Evolutionary conservation across 2,888 invertebrate species (phyloP).

Genomic region (Tenthredo scrophulariae): DNA sequence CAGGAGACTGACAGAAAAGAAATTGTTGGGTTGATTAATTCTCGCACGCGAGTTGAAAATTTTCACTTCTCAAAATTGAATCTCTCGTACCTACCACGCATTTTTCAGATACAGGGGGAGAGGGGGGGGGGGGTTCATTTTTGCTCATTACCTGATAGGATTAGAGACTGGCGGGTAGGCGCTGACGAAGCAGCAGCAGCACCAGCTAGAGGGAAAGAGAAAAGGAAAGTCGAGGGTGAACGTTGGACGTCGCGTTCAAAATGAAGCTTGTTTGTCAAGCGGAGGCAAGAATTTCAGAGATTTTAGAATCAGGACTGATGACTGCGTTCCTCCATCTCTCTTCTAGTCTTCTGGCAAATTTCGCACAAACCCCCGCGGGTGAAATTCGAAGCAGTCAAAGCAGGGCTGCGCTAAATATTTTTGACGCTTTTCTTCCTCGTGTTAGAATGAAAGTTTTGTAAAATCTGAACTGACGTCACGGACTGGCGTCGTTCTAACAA

Average conservation of each 20-base stretch:
- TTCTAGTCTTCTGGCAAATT: neutral
- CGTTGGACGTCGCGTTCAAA: conserved; percentile 34
- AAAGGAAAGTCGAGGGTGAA: conserved; percentile 14
- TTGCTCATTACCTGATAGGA: conserved; percentile 51
- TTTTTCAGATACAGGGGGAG: neutral
- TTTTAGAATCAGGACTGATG: conserved; percentile 44
- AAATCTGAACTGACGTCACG: neutral
- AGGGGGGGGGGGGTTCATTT: conserved; percentile 22
- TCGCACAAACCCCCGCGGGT: neutral
- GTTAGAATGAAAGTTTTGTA: neutral
- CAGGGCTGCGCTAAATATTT: neutral
- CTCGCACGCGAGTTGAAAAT: conserved; percentile 49
- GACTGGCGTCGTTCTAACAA: neutral
- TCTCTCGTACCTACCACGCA: conserved; percentile 27
- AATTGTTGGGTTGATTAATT: conserved; percentile 45
- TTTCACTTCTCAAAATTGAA: conserved; percentile 47
- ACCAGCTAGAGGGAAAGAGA: neutral
- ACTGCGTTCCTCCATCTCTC: neutral
- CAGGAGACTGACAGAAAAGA: conserved; percentile 33
- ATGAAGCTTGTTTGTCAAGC: conserved; percentile 47
- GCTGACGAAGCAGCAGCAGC: conserved; percentile 42
- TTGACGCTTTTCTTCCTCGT: neutral
- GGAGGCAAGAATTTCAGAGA: conserved; percentile 39
- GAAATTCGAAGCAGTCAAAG: neutral
- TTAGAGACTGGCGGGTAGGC: conserved; percentile 37